A percentile compares a stretch with the other conserved stretches of the same genome.
Evolutionary conservation across 2,113 vertebrate genomes (phyloP).

Genomic region (Mola mola): DNA sequence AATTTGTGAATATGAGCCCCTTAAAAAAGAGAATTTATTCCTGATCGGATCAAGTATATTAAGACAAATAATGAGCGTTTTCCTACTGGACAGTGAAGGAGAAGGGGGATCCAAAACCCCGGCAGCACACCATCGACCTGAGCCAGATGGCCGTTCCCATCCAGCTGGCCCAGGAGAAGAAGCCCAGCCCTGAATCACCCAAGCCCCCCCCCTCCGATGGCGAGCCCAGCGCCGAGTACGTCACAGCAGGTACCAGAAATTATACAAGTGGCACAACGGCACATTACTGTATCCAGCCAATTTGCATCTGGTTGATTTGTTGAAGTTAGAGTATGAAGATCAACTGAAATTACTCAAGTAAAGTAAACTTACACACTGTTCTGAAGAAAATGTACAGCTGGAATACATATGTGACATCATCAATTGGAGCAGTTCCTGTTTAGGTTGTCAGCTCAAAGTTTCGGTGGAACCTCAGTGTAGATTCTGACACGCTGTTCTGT

Average conservation of each 20-base stretch:
- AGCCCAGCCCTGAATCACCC: slow-evolving; percentile 86
- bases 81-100: slow-evolving; percentile 86
- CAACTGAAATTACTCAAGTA: not conserved
- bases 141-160: slow-evolving; percentile 98
- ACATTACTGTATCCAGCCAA: no score
- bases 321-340: not conserved
- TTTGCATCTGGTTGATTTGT: not conserved
- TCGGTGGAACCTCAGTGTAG: no score
- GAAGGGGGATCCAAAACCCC: slow-evolving; percentile 88
- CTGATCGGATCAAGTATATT: no score
- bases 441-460: no score
- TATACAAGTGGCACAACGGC: no score
- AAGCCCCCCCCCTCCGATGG: slow-evolving; percentile 88
- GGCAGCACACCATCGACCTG: slow-evolving; percentile 95
- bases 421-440: not conserved
- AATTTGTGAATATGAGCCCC: no score
- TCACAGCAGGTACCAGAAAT: slow-evolving; percentile 81
- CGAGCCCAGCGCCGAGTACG: slow-evolving; percentile 84
- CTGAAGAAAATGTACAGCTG: not conserved
- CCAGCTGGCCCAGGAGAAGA: slow-evolving; percentile 92
- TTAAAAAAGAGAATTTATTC: no score
- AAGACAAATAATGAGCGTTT: no score
- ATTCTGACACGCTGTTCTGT: no score
- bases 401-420: not conserved
- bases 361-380: no score